Evolutionary conservation across 2,113 vertebrate species (phyloP).

Genomic region (Vanacampus margaritifer): DNA sequence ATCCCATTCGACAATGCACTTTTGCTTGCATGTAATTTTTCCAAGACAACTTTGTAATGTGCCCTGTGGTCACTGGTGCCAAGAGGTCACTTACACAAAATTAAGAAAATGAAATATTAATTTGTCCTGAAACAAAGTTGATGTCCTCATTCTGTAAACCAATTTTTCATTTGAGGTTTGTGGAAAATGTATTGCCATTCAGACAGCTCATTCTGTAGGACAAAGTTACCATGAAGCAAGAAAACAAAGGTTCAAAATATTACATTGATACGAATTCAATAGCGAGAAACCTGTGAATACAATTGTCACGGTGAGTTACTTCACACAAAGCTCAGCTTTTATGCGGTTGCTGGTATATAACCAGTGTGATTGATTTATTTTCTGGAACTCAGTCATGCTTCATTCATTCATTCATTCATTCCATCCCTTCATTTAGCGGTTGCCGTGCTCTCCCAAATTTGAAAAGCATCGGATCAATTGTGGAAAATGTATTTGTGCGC

Average conservation of each 20-base stretch:
- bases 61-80: too few relatives aligned
- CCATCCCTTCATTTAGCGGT: background rate
- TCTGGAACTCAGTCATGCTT: background rate
- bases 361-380: background rate
- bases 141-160: too few relatives aligned
- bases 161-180: conserved; percentile 12
- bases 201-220: background rate
- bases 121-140: conserved; percentile 37
- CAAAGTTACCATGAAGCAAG: conserved; percentile 23
- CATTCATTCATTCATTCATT: background rate
- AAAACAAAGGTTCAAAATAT: background rate
- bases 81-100: too few relatives aligned
- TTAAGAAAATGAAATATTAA: conserved; percentile 35
- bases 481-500: too few relatives aligned
- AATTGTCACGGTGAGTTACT: background rate
- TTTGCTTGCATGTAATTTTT: background rate
- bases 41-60: conserved; percentile 12
- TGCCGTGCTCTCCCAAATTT: background rate
- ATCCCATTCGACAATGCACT: too few relatives aligned
- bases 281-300: background rate
- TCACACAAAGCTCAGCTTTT: too few relatives aligned
- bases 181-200: conserved; percentile 4
- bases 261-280: background rate
- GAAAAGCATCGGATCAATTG: too few relatives aligned
- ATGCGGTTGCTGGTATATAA: background rate